Percentiles rank a stretch among this genome's conserved stretches.
These are phyloP conservation scores for Suncus etruscus DNA, from an alignment of 2,113 vertebrate genomes.

Conservation along the genomic window DNA sequence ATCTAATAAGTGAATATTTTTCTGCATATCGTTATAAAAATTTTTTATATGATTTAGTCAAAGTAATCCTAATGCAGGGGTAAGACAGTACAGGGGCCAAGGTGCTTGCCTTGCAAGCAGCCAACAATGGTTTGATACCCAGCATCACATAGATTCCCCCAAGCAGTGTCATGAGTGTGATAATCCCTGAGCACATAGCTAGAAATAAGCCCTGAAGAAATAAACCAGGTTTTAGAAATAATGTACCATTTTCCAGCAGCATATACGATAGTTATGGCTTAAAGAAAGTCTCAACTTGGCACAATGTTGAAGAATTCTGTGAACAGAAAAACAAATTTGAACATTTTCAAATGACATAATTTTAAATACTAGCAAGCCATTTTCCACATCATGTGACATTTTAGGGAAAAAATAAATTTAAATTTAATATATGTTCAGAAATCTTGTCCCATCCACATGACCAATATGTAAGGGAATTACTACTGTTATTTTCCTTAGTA, in stretches of 20 bases:
- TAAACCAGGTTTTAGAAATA: conserved; percentile 56
- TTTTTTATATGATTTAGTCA: conserved; percentile 49
- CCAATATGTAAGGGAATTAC: not conserved
- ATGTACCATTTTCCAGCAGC: conserved; percentile 89
- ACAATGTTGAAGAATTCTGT: conserved; percentile 88
- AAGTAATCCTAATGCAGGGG: conserved; percentile 17
- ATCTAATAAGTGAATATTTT: conserved; percentile 35
- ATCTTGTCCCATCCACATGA: not conserved
- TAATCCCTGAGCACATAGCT: too few species aligned
- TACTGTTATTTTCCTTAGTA: not conserved
- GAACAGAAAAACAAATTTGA: conserved; percentile 65
- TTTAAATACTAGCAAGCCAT: conserved; percentile 21
- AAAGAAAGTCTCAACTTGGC: conserved; percentile 86
- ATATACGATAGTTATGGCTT: conserved; percentile 82
- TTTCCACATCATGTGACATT: not conserved
- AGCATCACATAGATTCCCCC: too few species aligned
- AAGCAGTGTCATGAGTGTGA: too few species aligned
- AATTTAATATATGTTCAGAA: not conserved
- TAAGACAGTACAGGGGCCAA: too few species aligned
- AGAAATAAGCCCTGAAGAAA: not conserved
- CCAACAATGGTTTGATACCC: not conserved
- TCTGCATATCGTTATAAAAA: conserved; percentile 43
- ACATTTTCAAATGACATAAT: conserved; percentile 19
- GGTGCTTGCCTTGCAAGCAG: too few species aligned
- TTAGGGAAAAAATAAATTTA: conserved; percentile 9